phyloP scores from a whole-genome alignment of 2,113 vertebrate species.

The Heterotilapia buettikoferi region DNA sequence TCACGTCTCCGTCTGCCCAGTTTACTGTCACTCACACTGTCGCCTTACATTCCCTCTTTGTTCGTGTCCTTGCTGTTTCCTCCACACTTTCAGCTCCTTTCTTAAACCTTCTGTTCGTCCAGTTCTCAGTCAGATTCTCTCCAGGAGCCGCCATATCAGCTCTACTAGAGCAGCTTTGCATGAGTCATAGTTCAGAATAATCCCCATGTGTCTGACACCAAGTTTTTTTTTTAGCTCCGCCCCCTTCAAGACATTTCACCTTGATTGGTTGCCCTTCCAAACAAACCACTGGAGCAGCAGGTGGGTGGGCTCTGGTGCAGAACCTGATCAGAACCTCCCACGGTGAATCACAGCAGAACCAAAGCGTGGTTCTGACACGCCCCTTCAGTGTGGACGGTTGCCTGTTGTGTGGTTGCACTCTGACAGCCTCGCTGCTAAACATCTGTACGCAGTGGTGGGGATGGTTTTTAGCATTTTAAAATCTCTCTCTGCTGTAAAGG shows the following conservation, averaged over 20 bases:
- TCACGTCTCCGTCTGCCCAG: background rate
- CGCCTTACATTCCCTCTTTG: fast-evolving
- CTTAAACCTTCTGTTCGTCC: background rate
- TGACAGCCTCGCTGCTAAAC: background rate
- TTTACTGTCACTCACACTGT: background rate
- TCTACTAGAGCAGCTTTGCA: background rate
- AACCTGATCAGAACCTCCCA: background rate
- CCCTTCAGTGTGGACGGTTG: fast-evolving
- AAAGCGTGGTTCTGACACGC: background rate
- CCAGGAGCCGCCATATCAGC: background rate
- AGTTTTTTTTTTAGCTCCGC: background rate
- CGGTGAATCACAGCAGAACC: background rate
- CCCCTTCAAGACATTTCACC: background rate
- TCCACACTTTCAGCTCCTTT: background rate
- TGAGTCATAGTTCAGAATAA: background rate
- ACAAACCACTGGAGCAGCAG: background rate
- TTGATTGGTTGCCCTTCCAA: background rate
- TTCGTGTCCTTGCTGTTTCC: background rate
- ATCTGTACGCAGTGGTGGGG: background rate
- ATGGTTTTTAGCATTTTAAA: background rate
- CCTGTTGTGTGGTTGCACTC: background rate
- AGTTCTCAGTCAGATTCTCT: background rate
- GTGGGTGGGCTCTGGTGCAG: background rate
- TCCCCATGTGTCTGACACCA: background rate
- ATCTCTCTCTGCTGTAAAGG: background rate